Evolutionary conservation across 2,113 vertebrate genomes (phyloP).

Genomic region (Alethe diademata): DNA sequence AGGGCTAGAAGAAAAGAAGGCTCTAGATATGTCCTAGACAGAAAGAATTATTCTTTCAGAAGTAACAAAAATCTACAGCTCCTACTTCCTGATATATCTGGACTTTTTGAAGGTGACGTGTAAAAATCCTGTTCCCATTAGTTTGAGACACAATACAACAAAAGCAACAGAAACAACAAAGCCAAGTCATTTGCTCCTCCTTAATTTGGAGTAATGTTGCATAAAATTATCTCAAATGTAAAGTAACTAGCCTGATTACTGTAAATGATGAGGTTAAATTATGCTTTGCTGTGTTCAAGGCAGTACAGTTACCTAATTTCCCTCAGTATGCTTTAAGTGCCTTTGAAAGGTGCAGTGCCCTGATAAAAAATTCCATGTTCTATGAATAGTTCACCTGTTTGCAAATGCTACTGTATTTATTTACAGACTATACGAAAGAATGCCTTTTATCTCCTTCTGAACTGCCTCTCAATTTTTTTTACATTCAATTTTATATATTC

Average conservation of each 20-base stretch:
- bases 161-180: neutral
- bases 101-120: neutral
- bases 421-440: neutral
- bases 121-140: neutral
- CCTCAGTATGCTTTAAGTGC: neutral
- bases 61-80: neutral
- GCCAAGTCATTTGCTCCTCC: neutral
- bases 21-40: neutral
- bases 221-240: slow-evolving; percentile 1
- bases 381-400: neutral
- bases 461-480: neutral
- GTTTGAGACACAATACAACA: neutral
- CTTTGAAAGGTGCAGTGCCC: neutral
- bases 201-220: neutral
- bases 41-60: neutral
- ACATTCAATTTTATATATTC: neutral
- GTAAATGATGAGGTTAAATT: neutral
- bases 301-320: neutral
- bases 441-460: neutral
- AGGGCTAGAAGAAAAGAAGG: neutral
- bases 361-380: neutral
- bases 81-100: neutral
- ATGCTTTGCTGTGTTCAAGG: neutral
- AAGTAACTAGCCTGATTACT: neutral
- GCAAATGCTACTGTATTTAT: neutral